These are phyloP conservation scores for Volucella zonaria DNA, from an alignment of 2,888 invertebrate species.

Conservation along the genomic window DNA sequence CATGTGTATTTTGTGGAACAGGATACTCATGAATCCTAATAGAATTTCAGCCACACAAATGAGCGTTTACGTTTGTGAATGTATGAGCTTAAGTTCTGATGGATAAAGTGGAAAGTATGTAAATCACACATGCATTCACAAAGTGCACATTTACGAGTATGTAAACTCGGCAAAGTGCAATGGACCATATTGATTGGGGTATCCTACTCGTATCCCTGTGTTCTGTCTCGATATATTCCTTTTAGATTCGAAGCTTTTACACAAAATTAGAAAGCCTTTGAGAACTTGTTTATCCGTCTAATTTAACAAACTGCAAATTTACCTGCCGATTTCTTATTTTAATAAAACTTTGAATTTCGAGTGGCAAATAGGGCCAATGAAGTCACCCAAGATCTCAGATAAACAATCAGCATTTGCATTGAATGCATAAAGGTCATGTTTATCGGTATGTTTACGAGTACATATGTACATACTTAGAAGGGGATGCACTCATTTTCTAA, in stretches of 20 bases:
- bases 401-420: conserved; percentile 24
- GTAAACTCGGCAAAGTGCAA: too few relatives aligned
- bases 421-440: too few relatives aligned
- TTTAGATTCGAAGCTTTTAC: conserved; percentile 8
- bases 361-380: too few relatives aligned
- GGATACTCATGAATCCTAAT: conserved; percentile 27
- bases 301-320: too few relatives aligned
- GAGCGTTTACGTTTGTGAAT: too few relatives aligned
- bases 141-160: conserved; percentile 14
- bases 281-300: too few relatives aligned
- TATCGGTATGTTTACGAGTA: background rate
- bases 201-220: too few relatives aligned
- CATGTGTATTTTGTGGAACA: conserved; percentile 29
- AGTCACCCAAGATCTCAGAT: background rate
- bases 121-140: conserved; percentile 8
- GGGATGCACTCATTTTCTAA: conserved; percentile 42
- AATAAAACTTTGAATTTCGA: too few relatives aligned
- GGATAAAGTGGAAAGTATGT: conserved; percentile 24
- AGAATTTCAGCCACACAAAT: conserved; percentile 25
- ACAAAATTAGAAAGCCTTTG: too few relatives aligned
- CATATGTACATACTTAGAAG: conserved; percentile 16
- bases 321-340: too few relatives aligned
- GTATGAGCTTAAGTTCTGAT: conserved; percentile 2
- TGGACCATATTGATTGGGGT: too few relatives aligned
- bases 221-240: background rate